Conservation (phyloP, 2,797 vertebrate species). For the Lepilemur septentrionalis region DNA sequence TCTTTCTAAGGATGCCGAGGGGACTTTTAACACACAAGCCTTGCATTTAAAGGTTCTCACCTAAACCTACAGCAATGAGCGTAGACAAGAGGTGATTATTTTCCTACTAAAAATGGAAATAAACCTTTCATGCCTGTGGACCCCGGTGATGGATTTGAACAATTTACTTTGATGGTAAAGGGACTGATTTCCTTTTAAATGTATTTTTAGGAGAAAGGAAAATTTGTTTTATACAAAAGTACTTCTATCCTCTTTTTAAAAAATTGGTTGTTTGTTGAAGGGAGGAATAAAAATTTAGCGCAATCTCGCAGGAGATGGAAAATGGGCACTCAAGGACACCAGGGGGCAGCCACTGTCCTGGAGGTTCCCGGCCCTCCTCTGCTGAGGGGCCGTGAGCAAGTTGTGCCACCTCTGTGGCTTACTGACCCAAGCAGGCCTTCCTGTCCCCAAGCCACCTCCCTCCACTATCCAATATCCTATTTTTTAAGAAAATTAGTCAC, state of each 20-base stretch:
- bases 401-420: background rate
- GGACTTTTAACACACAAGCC: background rate
- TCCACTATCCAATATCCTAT: background rate
- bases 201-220: background rate
- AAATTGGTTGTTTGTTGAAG: rapidly evolving
- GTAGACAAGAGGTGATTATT: too few species aligned
- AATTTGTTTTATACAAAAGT: background rate
- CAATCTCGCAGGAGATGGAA: background rate
- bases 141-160: rapidly evolving
- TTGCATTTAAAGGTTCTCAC: background rate
- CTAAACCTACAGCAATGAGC: background rate
- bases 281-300: background rate
- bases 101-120: background rate
- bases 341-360: rapidly evolving
- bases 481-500: background rate
- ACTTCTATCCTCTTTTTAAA: too few species aligned
- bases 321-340: background rate
- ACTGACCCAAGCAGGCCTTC: background rate
- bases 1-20: too few species aligned
- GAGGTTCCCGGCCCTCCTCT: background rate
- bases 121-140: rapidly evolving
- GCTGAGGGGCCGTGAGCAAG: too few species aligned
- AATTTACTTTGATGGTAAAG: rapidly evolving
- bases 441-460: background rate
- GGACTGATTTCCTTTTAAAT: rapidly evolving